Evolutionary conservation across 2,888 invertebrate species (phyloP), one percentile per base, ranked within the genome.

Genomic region (Sarcophaga subvicina): DNA sequence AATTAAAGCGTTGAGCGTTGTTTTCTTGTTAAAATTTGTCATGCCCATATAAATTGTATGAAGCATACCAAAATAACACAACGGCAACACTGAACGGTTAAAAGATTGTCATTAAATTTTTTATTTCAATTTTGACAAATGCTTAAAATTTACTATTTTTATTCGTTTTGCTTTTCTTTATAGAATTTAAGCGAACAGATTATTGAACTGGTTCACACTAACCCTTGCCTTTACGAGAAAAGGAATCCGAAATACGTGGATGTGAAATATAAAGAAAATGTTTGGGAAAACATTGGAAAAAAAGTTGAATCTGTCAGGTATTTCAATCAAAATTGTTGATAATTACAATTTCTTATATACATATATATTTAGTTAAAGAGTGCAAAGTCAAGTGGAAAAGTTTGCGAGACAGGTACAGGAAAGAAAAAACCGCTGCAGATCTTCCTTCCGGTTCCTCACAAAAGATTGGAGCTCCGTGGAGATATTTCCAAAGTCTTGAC

Each of bases 201-300:
- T n/a, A 67, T 67, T 45, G 45, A 67, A n/a, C n/a, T 67, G n/a
- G 47, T 67, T 3, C 67, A 67, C 14, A n/a, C n/a, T n/a, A 67
- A 67, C 4, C 22, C 22, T 22, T 22, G 22, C 22, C 22, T 22
- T 22, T 22, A 22, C 22, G 22, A 22, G 22, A 22, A 22, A 22
- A 22, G 1, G 1, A 22, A 22, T 22, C 67, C 67, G 3, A 67
- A 45, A n/a, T 67, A 67, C n/a, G 47, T 47, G 45, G 67, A 67
- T 45, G 45, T 45, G 3, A 67, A 67, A 67, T 45, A 45, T 45
- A 67, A 67, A 45, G 67, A 67, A n/a, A 67, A 67, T n/a, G 45
- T 67, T 67, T 67, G 67, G 67, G 45, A 67, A 45, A n/a, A 67
- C n/a, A 45, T 67, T 17, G 67, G 17, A 67, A 67, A 67, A 67